Evolutionary conservation across 2,113 vertebrate genomes (phyloP).

Genomic region (Eclectus roratus): DNA sequence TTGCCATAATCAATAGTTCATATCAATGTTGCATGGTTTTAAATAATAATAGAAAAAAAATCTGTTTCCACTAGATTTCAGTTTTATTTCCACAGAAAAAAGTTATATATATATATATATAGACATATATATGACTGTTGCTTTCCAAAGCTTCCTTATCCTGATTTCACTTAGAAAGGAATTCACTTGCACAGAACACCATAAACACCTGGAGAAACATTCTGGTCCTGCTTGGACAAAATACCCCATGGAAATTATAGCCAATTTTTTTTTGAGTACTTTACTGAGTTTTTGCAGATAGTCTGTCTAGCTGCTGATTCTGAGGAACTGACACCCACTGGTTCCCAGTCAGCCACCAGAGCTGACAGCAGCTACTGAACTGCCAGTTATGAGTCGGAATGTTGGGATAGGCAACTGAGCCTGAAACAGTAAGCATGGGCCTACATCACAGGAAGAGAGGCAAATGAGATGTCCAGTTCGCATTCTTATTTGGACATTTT

Average conservation of each 20-base stretch:
- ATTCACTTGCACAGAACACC: neutral
- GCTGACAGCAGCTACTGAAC: neutral
- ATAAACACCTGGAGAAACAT: neutral
- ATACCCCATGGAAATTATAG: neutral
- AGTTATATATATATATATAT: too few relatives aligned
- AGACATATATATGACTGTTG: neutral
- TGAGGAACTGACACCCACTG: too few relatives aligned
- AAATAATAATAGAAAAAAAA: neutral
- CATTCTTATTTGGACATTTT: neutral
- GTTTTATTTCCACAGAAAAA: neutral
- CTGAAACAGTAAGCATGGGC: neutral
- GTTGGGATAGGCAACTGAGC: neutral
- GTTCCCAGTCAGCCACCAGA: neutral
- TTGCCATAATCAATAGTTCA: neutral
- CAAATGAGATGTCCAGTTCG: neutral
- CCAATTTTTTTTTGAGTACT: neutral
- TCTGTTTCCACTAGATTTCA: neutral
- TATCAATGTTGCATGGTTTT: neutral
- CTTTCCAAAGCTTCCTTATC: neutral
- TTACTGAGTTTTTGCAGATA: neutral
- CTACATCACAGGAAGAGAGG: neutral
- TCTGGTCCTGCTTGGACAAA: neutral
- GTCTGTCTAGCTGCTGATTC: neutral
- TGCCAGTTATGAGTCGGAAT: neutral
- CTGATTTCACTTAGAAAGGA: neutral